Evolutionary conservation across 2,113 vertebrate genomes (phyloP), one percentile per base, ranked within the genome.

Genomic region (Semnopithecus entellus): DNA sequence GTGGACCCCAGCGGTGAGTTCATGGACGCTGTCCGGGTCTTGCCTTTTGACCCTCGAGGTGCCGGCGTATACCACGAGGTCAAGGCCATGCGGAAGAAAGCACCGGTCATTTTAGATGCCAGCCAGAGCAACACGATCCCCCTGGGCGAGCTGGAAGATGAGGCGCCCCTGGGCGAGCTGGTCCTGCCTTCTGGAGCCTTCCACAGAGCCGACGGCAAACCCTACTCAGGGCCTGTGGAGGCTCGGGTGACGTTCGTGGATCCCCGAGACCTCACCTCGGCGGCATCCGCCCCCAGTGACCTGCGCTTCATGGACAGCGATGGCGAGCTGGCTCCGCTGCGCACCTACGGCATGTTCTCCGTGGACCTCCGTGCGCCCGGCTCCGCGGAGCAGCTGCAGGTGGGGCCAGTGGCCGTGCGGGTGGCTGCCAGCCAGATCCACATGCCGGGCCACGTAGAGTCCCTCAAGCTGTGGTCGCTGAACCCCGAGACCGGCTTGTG

Each of bases 261-360:
- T 90, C 99, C 99, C 3, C 98, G 99, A 85, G 99, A 99, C 88
- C 95, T 99, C 95, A 98, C 98, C 0, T 99, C 99, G 0, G 99
- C 99, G 1, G 88, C 98, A 0, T 98, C 99, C 0, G 98, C 99
- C 32, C 99, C 99, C 59, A 99, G 99, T 0, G 99, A 99, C 98
- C 99, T 99, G 90, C 99, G 99, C 97, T 99, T 99, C 48, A 96
- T 99, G 55, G 89, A 99, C 0, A n/a, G 98, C 0, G 99, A 99
- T 5, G 99, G 99, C 0, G 99, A 99, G 40, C 98, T 99, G 78
- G 98, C 99, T 1, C 99, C 99, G 0, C 98, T 99, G 89, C 98
- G 99, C 95, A 99, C 99, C 43, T 99, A 99, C 0, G 99, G 99
- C 40, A 99, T 99, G 99, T 99, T 99, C 59, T 99, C 99, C 0